Conservation (phyloP, 2,888 invertebrate species). For the Conchocele bisecta region DNA sequence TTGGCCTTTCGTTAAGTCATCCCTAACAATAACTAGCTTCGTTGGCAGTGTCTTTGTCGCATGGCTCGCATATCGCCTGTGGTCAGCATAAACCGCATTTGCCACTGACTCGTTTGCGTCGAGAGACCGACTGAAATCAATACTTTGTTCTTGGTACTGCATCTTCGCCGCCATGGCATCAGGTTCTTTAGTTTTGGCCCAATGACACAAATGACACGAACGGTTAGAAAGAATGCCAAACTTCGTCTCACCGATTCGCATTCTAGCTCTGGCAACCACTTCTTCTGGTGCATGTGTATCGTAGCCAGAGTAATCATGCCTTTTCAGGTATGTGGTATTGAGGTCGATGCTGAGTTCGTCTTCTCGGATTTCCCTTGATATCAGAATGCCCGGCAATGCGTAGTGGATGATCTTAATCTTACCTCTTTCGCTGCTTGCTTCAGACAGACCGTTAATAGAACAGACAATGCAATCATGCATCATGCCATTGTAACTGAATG, state of each 20-base stretch:
- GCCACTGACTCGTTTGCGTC: neutral
- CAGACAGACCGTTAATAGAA: neutral
- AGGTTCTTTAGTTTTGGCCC: slow-evolving; percentile 34
- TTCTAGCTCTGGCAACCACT: slow-evolving; percentile 30
- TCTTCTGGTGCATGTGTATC: slow-evolving; percentile 20
- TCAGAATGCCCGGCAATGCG: slow-evolving; percentile 4
- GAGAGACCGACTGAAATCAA: neutral
- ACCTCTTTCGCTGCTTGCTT: slow-evolving; percentile 9
- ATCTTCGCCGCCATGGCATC: neutral
- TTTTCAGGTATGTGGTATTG: neutral
- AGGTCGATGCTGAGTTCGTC: slow-evolving; percentile 17
- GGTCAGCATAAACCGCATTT: slow-evolving; percentile 21
- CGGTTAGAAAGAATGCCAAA: slow-evolving; percentile 34
- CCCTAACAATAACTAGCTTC: slow-evolving; percentile 12
- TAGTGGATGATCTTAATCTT: slow-evolving; percentile 32
- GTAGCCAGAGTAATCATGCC: slow-evolving; percentile 12
- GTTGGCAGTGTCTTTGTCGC: slow-evolving; percentile 20
- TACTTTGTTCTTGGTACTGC: neutral
- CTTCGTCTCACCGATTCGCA: slow-evolving; percentile 40
- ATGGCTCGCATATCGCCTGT: slow-evolving; percentile 8
- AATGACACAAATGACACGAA: slow-evolving; percentile 44
- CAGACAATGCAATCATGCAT: slow-evolving; percentile 36
- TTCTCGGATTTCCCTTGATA: slow-evolving; percentile 17
- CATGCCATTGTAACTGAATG: neutral
- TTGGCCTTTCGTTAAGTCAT: slow-evolving; percentile 25